phyloP scores from a whole-genome alignment of 2,888 invertebrate species.

The Leptinotarsa peninsularis region DNA sequence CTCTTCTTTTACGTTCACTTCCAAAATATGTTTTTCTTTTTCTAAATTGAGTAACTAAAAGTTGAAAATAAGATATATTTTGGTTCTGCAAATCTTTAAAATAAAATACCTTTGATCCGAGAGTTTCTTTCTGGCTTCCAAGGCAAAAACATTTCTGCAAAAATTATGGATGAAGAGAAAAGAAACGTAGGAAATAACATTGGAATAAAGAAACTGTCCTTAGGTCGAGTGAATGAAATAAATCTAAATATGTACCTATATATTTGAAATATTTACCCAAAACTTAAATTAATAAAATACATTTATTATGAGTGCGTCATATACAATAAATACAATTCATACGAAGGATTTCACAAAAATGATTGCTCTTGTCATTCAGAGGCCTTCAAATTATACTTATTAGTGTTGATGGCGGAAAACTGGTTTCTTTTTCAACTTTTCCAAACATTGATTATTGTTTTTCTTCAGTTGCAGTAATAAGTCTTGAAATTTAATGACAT shows the following conservation, averaged over 20 bases:
- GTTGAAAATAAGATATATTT: neutral
- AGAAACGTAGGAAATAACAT: conserved; percentile 3
- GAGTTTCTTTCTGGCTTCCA: conserved; percentile 28
- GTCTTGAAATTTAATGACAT: conserved; percentile 22
- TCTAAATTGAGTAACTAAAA: conserved; percentile 29
- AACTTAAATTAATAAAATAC: neutral
- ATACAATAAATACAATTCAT: neutral
- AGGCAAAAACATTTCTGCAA: conserved; percentile 31
- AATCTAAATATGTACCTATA: no score
- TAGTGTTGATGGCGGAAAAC: neutral
- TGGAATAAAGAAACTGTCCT: no score
- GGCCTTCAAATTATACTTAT: no score
- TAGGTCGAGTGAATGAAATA: no score
- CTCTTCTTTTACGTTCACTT: conserved; percentile 41
- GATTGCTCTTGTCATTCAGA: neutral
- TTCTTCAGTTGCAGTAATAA: neutral
- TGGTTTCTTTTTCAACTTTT: conserved; percentile 1
- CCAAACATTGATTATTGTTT: neutral
- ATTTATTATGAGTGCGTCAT: neutral
- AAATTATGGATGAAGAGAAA: conserved; percentile 19
- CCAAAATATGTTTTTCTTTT: conserved; percentile 40
- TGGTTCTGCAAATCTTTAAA: conserved; percentile 16
- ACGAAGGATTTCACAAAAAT: neutral
- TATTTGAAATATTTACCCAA: no score
- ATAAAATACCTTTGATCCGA: conserved; percentile 43